Evolutionary conservation across 2,888 invertebrate genomes (phyloP).

Genomic region (Dasypolia templi): DNA sequence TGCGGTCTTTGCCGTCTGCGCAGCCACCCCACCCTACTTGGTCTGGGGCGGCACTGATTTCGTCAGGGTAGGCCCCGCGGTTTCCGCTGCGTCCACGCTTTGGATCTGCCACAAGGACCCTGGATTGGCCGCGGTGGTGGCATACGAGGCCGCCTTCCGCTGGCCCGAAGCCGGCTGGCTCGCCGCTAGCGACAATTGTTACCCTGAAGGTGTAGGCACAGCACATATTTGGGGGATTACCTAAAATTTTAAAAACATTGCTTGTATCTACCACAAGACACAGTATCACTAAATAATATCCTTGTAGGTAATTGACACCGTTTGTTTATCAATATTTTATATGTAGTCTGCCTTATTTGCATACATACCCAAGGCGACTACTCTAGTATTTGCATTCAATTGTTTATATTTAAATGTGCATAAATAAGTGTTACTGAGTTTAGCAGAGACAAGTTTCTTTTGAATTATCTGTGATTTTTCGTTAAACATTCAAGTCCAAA

Average conservation of each 20-base stretch:
- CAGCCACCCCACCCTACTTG: too few species aligned
- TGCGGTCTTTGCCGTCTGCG: too few species aligned
- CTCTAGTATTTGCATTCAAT: conserved; percentile 17
- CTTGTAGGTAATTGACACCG: conserved; percentile 11
- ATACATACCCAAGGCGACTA: conserved; percentile 12
- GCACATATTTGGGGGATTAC: too few species aligned
- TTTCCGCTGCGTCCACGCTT: too few species aligned
- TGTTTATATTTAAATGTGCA: background rate
- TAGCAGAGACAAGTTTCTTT: background rate
- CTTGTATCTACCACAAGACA: background rate
- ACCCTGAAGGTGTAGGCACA: background rate
- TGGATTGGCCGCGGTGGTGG: too few species aligned
- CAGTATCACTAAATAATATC: background rate
- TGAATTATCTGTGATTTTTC: background rate
- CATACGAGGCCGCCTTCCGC: too few species aligned
- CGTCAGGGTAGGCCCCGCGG: too few species aligned
- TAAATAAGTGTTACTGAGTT: conserved; percentile 7
- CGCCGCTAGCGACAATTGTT: too few species aligned
- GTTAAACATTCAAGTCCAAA: background rate
- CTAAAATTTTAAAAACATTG: background rate
- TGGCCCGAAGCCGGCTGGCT: too few species aligned
- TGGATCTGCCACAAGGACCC: too few species aligned
- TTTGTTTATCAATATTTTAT: conserved; percentile 42
- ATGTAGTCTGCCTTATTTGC: conserved; percentile 4
- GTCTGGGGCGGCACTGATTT: too few species aligned